phyloP scores from a whole-genome alignment of 1,140 invertebrate genomes.

The Papilio aristodemus region DNA sequence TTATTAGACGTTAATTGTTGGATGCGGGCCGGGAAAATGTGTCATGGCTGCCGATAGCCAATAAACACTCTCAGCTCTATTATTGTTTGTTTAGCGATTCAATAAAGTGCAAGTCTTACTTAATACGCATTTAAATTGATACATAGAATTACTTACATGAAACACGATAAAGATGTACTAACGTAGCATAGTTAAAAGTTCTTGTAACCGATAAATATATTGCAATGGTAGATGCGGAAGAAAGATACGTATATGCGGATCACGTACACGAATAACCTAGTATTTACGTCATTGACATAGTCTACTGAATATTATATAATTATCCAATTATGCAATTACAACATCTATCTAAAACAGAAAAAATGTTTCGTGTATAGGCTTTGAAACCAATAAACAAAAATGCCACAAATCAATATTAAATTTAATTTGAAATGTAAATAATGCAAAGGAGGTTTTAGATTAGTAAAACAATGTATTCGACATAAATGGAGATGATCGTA shows the following conservation, averaged over 20 bases:
- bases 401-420: too few relatives aligned
- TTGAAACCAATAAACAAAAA: too few relatives aligned
- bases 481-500: too few relatives aligned
- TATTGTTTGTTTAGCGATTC: slow-evolving; percentile 19
- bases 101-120: slow-evolving; percentile 17
- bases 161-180: background rate
- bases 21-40: slow-evolving; percentile 57
- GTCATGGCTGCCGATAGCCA: slow-evolving; percentile 44
- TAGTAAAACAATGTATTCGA: too few relatives aligned
- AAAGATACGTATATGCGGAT: background rate
- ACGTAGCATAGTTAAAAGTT: background rate
- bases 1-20: slow-evolving; percentile 63
- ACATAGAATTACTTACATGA: background rate
- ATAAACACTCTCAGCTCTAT: slow-evolving; percentile 31
- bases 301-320: background rate
- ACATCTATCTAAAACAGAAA: background rate
- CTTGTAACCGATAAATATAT: background rate
- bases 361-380: background rate
- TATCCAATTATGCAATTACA: background rate
- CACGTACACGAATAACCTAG: background rate
- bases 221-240: background rate
- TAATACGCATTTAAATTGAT: slow-evolving; percentile 6
- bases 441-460: too few relatives aligned
- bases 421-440: too few relatives aligned
- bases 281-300: background rate